Evolutionary conservation across 53 echinoderm and acorn worm genomes (phyloP), one percentile per base, ranked within the genome.

Genomic region (Crossaster papposus): DNA sequence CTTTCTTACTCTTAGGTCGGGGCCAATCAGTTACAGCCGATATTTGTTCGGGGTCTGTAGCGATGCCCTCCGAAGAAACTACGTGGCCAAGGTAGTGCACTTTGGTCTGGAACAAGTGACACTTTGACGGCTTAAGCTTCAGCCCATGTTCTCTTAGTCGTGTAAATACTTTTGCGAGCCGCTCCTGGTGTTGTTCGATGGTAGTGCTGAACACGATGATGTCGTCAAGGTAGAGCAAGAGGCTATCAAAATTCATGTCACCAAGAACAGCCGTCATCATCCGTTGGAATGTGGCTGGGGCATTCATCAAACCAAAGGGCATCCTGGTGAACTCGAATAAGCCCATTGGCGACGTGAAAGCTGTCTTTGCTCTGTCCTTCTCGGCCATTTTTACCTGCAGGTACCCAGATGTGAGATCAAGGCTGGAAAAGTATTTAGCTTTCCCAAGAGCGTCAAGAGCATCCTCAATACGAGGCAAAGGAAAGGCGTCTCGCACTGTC

Each of bases 381-480:
- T 33, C 58, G 0, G 79, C 70, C 3, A 89, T 54, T 58, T 89
- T 71, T 1, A 89, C 89, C 44, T 89, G 89, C 24, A 30, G 71
- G 52, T 89, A 89, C 28, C 89, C 89, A 1, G 80, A 89, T 4
- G 89, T 89, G 4, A 89, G 70, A 64, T 89, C 89, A n/a, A 89
- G 36, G 13, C 70, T 31, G 2, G 89, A 80, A 26, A 89, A 89
- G 29, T 51, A 89, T 30, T 70, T 72, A 1, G 80, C 75, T 28
- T 51, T 29, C 10, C 63, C 23, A 29, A 89, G 50, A 28, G 84
- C 70, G 71, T 84, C 84, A 0, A 84, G 26, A 30, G 55, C 32
- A 24, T 84, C 84, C 0, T 82, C 82, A 2, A 82, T 82, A 1
- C 82, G 2, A 2, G 82, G 82, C 1, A 82, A 34, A 7, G 82